Evolutionary conservation across 92 coral and sea anemone genomes (phyloP), one percentile per base, ranked within the genome.

Genomic region (Porites divaricata): DNA sequence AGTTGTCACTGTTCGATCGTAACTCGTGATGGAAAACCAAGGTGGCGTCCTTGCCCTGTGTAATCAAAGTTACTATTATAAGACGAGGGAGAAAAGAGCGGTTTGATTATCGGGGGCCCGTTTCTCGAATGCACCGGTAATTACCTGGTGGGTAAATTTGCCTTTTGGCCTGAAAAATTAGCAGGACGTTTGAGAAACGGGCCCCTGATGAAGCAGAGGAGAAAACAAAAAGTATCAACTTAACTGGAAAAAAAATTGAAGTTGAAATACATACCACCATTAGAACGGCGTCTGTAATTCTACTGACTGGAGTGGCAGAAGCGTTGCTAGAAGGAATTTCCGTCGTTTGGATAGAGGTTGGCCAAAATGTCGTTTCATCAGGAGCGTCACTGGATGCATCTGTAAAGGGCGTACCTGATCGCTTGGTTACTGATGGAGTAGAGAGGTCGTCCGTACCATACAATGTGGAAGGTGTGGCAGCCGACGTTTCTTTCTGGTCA

Each of bases 241-340:
- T 54, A 35, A 7, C 24, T n/a, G 23, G 6, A 23, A 23, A 54
- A 52, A 20, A 10, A 62, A 70, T 17, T 12, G 53, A 49, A 0
- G n/a, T 4, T 16, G 35, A 8, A 77, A 54, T 48, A 26, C 88
- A 50, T 81, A 90, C 93, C 89, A 81, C 81, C n/a, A 90, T 58
- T 58, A 81, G 78, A 50, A 90, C 89, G 77, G 89, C 89, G 2
- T 65, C 89, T 58, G 63, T 48, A 51, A 52, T 22, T 48, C 24
- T 49, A 70, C 62, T 59, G 13, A 22, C 21, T 35, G 76, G 49
- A 45, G 74, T 14, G 67, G 52, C n/a, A 24, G 64, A 19, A 9
- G 83, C 16, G 16, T 26, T 25, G 41, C 56, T 85, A 4, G 45
- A 35, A 35, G 45, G 45, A 5, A 5, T 35, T 4, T 35, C 45